A percentile compares a stretch with the other conserved stretches of the same genome.
Evolutionary conservation across 1,140 invertebrate species (phyloP).

Genomic region (Psilanteris sp.): DNA sequence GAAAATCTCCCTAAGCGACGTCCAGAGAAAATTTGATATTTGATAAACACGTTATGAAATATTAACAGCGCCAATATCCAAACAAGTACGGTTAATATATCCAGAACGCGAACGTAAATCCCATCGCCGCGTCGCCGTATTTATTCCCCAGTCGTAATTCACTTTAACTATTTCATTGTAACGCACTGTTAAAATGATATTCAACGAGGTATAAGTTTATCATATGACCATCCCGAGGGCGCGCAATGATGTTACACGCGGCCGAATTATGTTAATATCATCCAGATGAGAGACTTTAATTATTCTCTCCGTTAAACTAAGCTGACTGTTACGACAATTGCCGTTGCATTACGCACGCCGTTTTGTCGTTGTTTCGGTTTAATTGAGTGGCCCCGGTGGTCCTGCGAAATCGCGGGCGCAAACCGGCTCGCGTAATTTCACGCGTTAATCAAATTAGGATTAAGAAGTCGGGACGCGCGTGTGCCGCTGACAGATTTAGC

Average conservation of each 20-base stretch:
- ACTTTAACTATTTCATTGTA: slow-evolving; percentile 6
- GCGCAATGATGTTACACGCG: slow-evolving; percentile 3
- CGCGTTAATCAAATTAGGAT: slow-evolving; percentile 7
- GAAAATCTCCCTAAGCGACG: slow-evolving; percentile 1
- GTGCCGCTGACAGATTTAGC: no score
- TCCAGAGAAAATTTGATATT: background rate
- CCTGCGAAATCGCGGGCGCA: background rate
- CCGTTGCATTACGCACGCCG: slow-evolving; percentile 1
- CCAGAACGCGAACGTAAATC: slow-evolving; percentile 13
- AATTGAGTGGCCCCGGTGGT: background rate
- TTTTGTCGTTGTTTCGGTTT: background rate
- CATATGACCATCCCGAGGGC: slow-evolving; percentile 8
- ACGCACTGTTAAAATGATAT: slow-evolving; percentile 28
- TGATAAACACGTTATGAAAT: slow-evolving; percentile 5
- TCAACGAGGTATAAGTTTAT: background rate
- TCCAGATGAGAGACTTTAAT: slow-evolving; percentile 26
- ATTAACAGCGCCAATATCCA: background rate
- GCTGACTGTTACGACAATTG: background rate
- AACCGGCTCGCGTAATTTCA: background rate
- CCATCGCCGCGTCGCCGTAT: background rate
- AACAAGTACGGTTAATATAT: background rate
- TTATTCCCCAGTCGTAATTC: slow-evolving; percentile 8
- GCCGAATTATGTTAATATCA: slow-evolving; percentile 21
- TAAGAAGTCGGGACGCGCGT: slow-evolving; percentile 10
- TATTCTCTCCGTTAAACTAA: slow-evolving; percentile 23